Base-by-base conservation (phyloP, 2,888 invertebrate species). In the Boloria euphrosyne region DNA sequence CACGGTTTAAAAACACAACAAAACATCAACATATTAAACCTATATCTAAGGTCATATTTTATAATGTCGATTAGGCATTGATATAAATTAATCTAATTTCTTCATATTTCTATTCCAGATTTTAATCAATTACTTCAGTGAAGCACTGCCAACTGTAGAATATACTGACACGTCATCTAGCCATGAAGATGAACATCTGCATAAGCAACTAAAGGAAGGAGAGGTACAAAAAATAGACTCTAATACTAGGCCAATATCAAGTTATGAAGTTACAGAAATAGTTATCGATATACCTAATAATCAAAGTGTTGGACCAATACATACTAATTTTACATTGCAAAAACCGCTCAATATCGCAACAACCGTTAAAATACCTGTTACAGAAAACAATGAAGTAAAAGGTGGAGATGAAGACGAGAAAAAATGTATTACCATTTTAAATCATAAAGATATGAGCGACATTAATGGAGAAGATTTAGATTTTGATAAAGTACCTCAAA, bases 261-360 rank as follows among this genome's bases (percentile, higher is more conserved):
- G 60, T 2, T 90, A 90, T 46, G 77, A 87, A 80, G 86, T 90
- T 0, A 84, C 84, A 27, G 90, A 90, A 75, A 76, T 79, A 5
- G 73, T 88, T 2, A 69, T 76, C 3, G 90, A 90, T 55, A 71
- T 87, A 47, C 88, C 89, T 0, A 83, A 89, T 57, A 71, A 79
- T 3, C 76, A 78, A 17, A 76, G 76, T 2, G 57, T 62, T 16
- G 78, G 77, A 3, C 82, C 85, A 1, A 76, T 87, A 2, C 17
- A 82, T 0, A 46, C 78, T 3, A 81, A 82, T 44, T 86, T 76
- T 49, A 78, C 78, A 3, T 55, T 79, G 5, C 43, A 55, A 0
- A 75, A 53, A 67, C 82, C 80, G 44, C 46, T 85, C 2, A 85
- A 86, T 43, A 67, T 76, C 10, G 83, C 73, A 5, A 72, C 52